A percentile compares a stretch with the other conserved stretches of the same genome.
Conservation (phyloP, 2,113 vertebrate species). For the Lates calcarifer region DNA sequence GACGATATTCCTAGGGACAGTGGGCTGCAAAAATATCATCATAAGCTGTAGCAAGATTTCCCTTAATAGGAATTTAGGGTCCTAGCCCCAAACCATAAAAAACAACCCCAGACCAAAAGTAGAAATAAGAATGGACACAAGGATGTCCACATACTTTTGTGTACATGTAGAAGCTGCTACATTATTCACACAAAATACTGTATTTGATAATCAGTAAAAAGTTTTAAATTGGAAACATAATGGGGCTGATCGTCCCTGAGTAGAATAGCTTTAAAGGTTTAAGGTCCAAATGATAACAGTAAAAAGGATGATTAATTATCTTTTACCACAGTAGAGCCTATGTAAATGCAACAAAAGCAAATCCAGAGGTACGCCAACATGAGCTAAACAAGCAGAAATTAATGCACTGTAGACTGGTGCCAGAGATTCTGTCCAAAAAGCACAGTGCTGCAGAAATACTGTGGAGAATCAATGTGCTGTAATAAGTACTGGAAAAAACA, state of each 20-base stretch:
- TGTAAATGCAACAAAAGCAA: conserved; percentile 62
- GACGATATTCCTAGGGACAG: background rate
- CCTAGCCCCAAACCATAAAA: background rate
- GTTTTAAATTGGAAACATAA: conserved; percentile 8
- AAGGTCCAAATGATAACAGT: conserved; percentile 21
- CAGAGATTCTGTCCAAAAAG: conserved; percentile 59
- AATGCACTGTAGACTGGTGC: conserved; percentile 43
- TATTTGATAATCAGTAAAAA: background rate
- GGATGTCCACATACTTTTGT: background rate
- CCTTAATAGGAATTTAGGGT: background rate
- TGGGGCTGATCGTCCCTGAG: background rate
- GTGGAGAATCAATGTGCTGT: conserved; percentile 57
- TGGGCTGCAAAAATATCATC: background rate
- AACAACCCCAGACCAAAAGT: background rate
- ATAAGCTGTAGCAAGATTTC: background rate
- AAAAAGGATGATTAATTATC: conserved; percentile 57
- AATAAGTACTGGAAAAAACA: conserved; percentile 32
- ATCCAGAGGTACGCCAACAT: conserved; percentile 35
- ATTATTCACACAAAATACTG: background rate
- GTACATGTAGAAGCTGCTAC: background rate
- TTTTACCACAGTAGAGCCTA: conserved; percentile 17
- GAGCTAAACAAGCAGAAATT: conserved; percentile 68
- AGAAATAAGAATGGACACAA: no score
- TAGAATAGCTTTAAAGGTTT: conserved; percentile 6
- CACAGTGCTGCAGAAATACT: conserved; percentile 52